Evolutionary conservation across 2,888 invertebrate species (phyloP).

Genomic region (Hyposoter dolosus): DNA sequence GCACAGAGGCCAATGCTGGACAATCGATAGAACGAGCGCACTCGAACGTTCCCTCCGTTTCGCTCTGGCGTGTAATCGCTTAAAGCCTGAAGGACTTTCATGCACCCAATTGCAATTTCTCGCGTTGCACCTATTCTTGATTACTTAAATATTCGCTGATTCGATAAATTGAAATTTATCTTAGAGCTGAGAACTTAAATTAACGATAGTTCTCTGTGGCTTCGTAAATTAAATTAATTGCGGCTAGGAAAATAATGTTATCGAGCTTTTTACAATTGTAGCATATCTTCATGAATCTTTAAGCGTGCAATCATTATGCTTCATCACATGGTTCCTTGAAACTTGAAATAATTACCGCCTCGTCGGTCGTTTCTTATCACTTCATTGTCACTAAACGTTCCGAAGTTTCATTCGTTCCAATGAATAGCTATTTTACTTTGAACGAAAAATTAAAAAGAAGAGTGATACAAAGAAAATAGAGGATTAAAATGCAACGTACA

Average conservation of each 20-base stretch:
- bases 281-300: not conserved
- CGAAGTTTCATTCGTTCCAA: not conserved
- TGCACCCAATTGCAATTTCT: conserved; percentile 22
- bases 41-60: conserved; percentile 28
- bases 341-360: not conserved
- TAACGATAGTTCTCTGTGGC: not conserved
- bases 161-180: conserved; percentile 43
- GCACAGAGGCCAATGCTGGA: conserved; percentile 28
- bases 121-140: conserved; percentile 19
- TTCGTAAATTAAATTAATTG: not conserved
- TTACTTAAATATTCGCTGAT: conserved; percentile 30
- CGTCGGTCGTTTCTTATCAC: not conserved
- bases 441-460: not conserved
- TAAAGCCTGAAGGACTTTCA: conserved; percentile 56
- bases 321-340: not conserved
- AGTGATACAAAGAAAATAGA: not conserved
- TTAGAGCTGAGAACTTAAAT: not conserved
- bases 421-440: not conserved
- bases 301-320: not conserved
- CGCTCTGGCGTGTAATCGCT: conserved; percentile 39
- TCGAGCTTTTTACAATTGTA: not conserved
- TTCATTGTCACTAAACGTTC: not conserved
- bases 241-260: not conserved
- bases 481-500: not conserved
- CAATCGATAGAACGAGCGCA: conserved; percentile 44